Evolutionary conservation across 2,113 vertebrate genomes (phyloP), one percentile per base, ranked within the genome.

Genomic region (Cisticola juncidis): DNA sequence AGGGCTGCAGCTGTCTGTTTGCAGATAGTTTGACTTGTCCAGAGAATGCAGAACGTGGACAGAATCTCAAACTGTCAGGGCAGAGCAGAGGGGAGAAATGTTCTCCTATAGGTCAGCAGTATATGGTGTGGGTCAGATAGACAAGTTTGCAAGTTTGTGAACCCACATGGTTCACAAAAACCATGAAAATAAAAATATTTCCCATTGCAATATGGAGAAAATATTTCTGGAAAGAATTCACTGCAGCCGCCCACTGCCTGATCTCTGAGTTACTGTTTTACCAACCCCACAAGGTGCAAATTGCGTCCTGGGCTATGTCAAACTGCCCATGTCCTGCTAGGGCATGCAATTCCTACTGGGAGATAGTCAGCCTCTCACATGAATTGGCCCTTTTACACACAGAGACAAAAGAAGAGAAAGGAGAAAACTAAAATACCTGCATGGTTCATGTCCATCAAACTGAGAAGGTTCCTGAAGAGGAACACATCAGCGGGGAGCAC

Each of bases 11-110:
- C 66, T 89, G 38, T 38, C 5, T 86, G 40, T 56, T 69, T 87
- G 48, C 45, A 81, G 90, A 60, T 69, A 45, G 61, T 84, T 91
- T 81, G 81, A 91, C 80, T 81, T 91, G 77, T 94, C 73, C 80
- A 85, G 57, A 81, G 45, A 40, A 85, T 7, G 35, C 33, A 81
- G 74, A 65, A 91, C 4, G 10, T 35, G 70, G 42, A 61, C 35
- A 82, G 93, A 92, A 85, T 88, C 53, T 91, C 38, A 80, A 11
- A 81, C 23, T 48, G 57, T 44, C 57, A 68, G 38, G 40, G 70
- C 33, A 86, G 21, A 45, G 42, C 31, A 57, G 48, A 89, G 29
- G 11, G 48, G 42, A 86, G 47, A 69, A 22, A 18, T 69, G 50
- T 73, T 35, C 42, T 56, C 11, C 54, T 70, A 69, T 21, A 77